Percentiles rank a stretch among this genome's conserved stretches.
phyloP scores from a whole-genome alignment of 2,888 invertebrate genomes.

The Tipula unca region DNA sequence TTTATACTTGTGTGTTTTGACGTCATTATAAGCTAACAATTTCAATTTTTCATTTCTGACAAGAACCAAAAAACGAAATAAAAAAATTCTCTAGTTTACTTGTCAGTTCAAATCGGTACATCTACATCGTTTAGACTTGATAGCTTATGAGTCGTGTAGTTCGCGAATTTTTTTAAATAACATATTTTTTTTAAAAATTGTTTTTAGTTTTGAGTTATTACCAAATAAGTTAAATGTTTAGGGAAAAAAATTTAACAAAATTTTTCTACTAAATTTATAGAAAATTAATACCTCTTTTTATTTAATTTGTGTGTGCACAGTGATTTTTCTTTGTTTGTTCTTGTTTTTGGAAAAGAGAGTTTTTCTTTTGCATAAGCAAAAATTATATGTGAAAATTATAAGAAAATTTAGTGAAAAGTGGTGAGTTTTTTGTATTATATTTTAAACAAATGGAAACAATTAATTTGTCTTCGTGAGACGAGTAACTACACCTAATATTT shows the following conservation, averaged over 20 bases:
- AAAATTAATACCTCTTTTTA: too few relatives aligned
- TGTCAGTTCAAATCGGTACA: not conserved
- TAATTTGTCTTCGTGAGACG: not conserved
- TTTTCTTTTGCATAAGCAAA: not conserved
- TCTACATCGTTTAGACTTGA: not conserved
- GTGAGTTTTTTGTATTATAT: not conserved
- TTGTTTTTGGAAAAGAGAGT: not conserved
- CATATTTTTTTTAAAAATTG: too few relatives aligned
- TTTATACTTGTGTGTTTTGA: not conserved
- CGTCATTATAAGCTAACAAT: not conserved
- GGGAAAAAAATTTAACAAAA: not conserved
- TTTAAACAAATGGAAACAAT: not conserved
- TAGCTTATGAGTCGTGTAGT: not conserved
- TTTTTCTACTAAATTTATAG: too few relatives aligned
- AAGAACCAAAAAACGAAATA: not conserved
- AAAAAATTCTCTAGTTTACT: not conserved
- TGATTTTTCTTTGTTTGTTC: not conserved
- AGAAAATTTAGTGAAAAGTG: not conserved
- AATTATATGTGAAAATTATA: not conserved
- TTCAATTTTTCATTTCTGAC: not conserved
- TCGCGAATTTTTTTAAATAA: not conserved
- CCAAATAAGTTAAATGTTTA: not conserved
- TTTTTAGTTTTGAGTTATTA: not conserved
- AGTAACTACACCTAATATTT: not conserved
- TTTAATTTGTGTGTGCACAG: not conserved